Evolutionary conservation across 1,140 invertebrate species (phyloP), one percentile per base, ranked within the genome.

Genomic region (Tribolium madens): DNA sequence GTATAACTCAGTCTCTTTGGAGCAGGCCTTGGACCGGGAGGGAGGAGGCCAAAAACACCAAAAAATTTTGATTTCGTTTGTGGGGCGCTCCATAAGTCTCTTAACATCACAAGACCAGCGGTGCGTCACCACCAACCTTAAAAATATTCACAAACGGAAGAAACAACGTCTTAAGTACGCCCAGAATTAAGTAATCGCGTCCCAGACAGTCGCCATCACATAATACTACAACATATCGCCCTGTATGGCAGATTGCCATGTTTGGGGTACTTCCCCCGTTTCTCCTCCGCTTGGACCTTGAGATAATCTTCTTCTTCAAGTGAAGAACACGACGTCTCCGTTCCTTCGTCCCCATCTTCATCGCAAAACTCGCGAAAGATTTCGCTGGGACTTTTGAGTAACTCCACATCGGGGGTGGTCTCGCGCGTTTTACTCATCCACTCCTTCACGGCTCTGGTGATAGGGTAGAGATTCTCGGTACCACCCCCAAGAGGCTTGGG

Each of bases 341-440:
- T 76, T 36, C 76, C 52, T 26, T 84, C 78, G 21, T 79, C 80
- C 21, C 76, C 79, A n/a, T 3, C 17, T 68, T 12, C n/a, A n/a
- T 21, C 53, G 17, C 72, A 15, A 31, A 84, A 81, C 64, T 84
- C 84, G 48, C 77, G 80, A 46, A 79, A 80, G 10, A 85, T 84
- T 0, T 76, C 79, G 7, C 76, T 75, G 1, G 85, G 84, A 52
- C 82, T 84, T 64, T 86, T 86, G 15, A 86, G 79, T 17, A 86
- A 79, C 47, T 86, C 84, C 14, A 85, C 75, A 10, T 86, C 84
- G 0, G 85, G 85, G 5, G 84, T 84, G 4, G 76, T 80, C 78
- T 86, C 84, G 9, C 84, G 78, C 1, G 85, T 85, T 76, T 80
- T 80, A 33, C 50, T 79, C 83, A 86, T 85, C 85, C 85, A 86